Evolutionary conservation across 2,113 vertebrate genomes (phyloP), one percentile per base, ranked within the genome.

Genomic region (Tragulus kanchil): DNA sequence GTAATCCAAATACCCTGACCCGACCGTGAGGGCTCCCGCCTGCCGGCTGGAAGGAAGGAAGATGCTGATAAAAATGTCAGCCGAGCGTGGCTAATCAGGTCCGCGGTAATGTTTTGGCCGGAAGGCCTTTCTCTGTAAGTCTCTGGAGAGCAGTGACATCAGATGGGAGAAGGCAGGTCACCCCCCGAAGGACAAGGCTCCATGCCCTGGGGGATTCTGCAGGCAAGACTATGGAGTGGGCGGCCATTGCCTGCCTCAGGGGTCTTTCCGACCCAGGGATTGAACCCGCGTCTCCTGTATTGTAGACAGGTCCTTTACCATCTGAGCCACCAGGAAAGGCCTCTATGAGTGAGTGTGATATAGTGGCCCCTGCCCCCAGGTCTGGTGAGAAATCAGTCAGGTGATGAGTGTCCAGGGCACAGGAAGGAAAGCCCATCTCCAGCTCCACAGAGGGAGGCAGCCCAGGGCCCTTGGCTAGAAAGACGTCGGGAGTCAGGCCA

Each of bases 111-210:
- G 97, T 87, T 97, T 97, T 89, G 97, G 85, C 97, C 65, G 23
- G 36, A 23, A 97, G 95, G 93, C 97, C 85, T 85, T 87, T 67
- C 23, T 59, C 94, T 94, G 25, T 96, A 90, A 85, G 96, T 90
- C 64, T 54, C 28, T 95, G 59, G 50, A 65, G 94, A 90, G 97
- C 94, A 93, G 94, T 11, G n/a, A 92, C 54, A 5, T 69, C 85
- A 90, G 90, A 96, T 86, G 93, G 96, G 96, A 96, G 89, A 95
- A 23, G 19, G 93, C 50, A n/a, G n/a, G n/a, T n/a, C n/a, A n/a
- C n/a, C n/a, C n/a, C n/a, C n/a, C n/a, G n/a, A n/a, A n/a, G n/a
- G n/a, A n/a, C n/a, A n/a, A n/a, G n/a, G n/a, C n/a, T n/a, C n/a
- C n/a, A n/a, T n/a, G n/a, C n/a, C n/a, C n/a, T n/a, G n/a, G n/a